Conservation (phyloP, 2,113 vertebrate species). For the Accipiter cooperii region DNA sequence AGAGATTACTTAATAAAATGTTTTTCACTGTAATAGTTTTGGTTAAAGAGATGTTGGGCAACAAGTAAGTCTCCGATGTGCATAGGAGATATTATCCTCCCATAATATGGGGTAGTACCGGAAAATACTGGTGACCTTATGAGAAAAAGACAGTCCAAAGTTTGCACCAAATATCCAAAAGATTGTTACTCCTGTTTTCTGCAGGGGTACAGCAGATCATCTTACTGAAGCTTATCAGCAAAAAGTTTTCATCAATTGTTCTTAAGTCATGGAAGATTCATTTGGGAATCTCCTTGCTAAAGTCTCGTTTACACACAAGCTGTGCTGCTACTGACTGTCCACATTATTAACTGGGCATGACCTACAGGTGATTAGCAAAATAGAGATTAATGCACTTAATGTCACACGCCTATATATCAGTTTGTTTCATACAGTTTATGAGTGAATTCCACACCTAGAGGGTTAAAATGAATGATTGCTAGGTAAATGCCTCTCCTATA, state of each 20-base stretch:
- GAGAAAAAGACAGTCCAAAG: background rate
- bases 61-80: background rate
- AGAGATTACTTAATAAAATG: background rate
- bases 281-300: background rate
- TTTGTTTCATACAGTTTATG: background rate
- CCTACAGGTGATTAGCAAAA: background rate
- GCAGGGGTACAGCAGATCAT: background rate
- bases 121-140: background rate
- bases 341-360: background rate
- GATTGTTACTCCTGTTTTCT: background rate
- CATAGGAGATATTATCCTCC: background rate
- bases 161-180: background rate
- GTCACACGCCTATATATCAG: background rate
- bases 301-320: background rate
- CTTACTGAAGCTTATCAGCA: background rate
- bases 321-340: background rate
- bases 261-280: background rate
- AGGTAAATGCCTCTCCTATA: background rate
- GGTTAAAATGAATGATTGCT: background rate
- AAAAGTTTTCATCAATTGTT: background rate
- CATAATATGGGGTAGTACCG: background rate
- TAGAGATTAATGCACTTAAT: background rate
- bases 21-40: background rate
- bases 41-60: background rate
- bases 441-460: background rate